Conservation (phyloP, 2,888 invertebrate genomes). For the Eledona agricola region DNA sequence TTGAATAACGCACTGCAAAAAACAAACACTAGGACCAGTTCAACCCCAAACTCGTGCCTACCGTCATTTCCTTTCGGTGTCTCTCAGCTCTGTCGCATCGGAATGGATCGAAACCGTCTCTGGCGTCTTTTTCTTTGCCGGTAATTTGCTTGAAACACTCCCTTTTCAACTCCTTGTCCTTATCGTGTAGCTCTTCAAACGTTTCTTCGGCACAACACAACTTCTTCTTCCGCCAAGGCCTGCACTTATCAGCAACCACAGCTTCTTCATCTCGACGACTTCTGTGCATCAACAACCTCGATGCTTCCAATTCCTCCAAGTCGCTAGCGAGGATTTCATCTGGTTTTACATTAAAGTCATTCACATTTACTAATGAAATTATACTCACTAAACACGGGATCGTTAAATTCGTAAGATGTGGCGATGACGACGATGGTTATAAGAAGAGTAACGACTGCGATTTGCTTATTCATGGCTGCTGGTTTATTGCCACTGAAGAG, state of each 20-base stretch:
- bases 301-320: constrained; percentile 48
- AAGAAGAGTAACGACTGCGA: constrained; percentile 29
- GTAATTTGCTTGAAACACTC: constrained; percentile 56
- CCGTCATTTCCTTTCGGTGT: constrained; percentile 55
- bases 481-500: constrained; percentile 32
- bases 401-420: constrained; percentile 54
- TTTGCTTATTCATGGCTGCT: constrained; percentile 32
- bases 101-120: constrained; percentile 53
- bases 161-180: constrained; percentile 50
- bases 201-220: constrained; percentile 56
- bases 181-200: constrained; percentile 49
- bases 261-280: constrained; percentile 54
- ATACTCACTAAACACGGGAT: constrained; percentile 57
- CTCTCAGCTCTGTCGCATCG: constrained; percentile 57
- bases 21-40: not conserved
- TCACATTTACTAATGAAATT: constrained; percentile 17
- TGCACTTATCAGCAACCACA: constrained; percentile 52
- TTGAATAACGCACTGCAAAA: constrained; percentile 58
- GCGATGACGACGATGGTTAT: constrained; percentile 15
- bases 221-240: constrained; percentile 44
- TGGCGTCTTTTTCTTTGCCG: constrained; percentile 46
- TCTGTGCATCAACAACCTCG: constrained; percentile 23
- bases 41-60: constrained; percentile 44
- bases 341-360: constrained; percentile 38
- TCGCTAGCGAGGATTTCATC: constrained; percentile 54